These are phyloP conservation scores for Ectemnius cavifrons DNA, from an alignment of 2,888 invertebrate species.

Conservation along the genomic window DNA sequence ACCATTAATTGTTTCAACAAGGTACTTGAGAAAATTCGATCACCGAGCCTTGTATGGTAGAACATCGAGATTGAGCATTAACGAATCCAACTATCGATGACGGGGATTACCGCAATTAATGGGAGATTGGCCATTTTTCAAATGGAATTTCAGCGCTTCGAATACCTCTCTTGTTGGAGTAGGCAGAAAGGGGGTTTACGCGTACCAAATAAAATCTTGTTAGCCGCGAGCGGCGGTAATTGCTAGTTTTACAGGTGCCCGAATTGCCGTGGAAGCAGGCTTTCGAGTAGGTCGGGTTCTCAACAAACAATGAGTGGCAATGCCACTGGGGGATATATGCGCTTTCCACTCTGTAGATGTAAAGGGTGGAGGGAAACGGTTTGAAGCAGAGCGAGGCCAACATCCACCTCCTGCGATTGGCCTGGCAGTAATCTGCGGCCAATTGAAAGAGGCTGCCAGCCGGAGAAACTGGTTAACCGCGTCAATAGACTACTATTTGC, in stretches of 20 bases:
- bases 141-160: too few species aligned
- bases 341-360: not conserved
- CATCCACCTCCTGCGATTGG: slow-evolving; percentile 5
- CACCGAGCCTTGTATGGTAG: too few species aligned
- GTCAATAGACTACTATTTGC: slow-evolving; percentile 37
- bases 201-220: not conserved
- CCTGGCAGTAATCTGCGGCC: slow-evolving; percentile 4
- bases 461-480: slow-evolving; percentile 29
- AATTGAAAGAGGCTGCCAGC: slow-evolving; percentile 9
- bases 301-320: slow-evolving; percentile 2
- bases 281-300: not conserved
- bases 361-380: too few species aligned
- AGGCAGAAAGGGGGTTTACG: not conserved
- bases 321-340: not conserved
- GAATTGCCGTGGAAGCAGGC: too few species aligned
- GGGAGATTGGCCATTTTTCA: too few species aligned
- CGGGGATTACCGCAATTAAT: too few species aligned
- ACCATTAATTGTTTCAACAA: too few species aligned
- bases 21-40: too few species aligned
- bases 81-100: too few species aligned
- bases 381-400: not conserved
- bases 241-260: too few species aligned
- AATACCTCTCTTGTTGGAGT: too few species aligned
- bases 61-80: too few species aligned
- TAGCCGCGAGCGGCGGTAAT: not conserved